Conservation (phyloP, 2,888 invertebrate species). For the Lottia scabra region DNA sequence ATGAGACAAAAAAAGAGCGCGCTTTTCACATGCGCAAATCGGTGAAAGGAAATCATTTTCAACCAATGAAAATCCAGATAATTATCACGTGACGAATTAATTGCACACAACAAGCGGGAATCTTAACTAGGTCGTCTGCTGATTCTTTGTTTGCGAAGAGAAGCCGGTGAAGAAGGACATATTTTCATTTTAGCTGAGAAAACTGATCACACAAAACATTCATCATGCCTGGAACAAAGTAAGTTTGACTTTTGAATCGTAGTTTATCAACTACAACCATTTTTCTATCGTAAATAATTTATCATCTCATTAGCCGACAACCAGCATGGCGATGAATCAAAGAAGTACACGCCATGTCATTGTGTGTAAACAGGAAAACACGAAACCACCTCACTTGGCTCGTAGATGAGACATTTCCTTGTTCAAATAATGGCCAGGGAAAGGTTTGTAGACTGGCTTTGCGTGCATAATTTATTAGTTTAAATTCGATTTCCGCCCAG, state of each 20-base stretch:
- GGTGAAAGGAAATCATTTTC: neutral
- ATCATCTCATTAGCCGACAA: too few species aligned
- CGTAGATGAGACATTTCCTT: too few species aligned
- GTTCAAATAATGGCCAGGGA: too few species aligned
- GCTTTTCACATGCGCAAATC: constrained; percentile 19
- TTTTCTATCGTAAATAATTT: too few species aligned
- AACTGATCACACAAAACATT: constrained; percentile 24
- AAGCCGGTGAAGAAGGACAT: constrained; percentile 18
- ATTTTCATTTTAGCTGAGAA: constrained; percentile 13
- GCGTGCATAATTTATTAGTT: too few species aligned
- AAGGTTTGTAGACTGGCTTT: too few species aligned
- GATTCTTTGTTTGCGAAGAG: constrained; percentile 27
- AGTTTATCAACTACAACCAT: too few species aligned
- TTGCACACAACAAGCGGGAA: constrained; percentile 50
- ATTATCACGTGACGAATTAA: constrained; percentile 31
- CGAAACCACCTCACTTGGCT: too few species aligned
- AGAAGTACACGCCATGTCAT: too few species aligned
- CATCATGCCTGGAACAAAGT: constrained; percentile 62
- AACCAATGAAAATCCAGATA: constrained; percentile 24
- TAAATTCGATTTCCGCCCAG: too few species aligned
- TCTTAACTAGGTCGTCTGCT: constrained; percentile 50
- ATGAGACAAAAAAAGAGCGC: constrained; percentile 18
- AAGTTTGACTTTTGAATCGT: constrained; percentile 31
- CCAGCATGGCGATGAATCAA: too few species aligned
- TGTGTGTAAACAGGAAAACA: too few species aligned